These are phyloP conservation scores for Smittia aterrima DNA, from an alignment of 2,888 invertebrate species.

Conservation along the genomic window DNA sequence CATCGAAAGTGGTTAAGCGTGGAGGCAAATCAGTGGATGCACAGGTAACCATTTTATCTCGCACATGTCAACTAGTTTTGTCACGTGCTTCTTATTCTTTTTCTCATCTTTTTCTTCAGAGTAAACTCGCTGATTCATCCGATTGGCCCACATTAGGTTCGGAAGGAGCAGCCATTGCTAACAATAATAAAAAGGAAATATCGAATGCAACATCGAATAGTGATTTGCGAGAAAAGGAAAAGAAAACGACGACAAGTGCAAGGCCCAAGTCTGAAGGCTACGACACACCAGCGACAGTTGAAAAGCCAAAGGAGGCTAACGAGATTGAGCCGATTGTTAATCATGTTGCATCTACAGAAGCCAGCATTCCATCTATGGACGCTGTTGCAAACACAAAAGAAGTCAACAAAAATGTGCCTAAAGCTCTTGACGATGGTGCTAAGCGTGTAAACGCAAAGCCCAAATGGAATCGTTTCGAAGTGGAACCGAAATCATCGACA, in stretches of 20 bases:
- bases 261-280: not conserved
- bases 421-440: conserved; percentile 18
- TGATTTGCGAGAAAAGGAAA: conserved; percentile 14
- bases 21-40: conserved; percentile 56
- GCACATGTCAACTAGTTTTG: not conserved
- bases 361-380: not conserved
- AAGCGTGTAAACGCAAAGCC: conserved; percentile 29
- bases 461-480: conserved; percentile 32
- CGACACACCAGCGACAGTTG: not conserved
- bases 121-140: conserved; percentile 17
- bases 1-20: conserved; percentile 44
- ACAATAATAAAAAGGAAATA: conserved; percentile 19
- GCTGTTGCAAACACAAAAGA: not conserved
- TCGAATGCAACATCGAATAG: conserved; percentile 10
- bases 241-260: not conserved
- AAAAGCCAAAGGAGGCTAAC: not conserved
- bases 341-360: not conserved
- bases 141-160: conserved; percentile 30
- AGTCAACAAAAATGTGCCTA: conserved; percentile 33
- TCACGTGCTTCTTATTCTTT: not conserved
- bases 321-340: not conserved
- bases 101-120: conserved; percentile 16
- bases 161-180: not conserved
- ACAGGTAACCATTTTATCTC: conserved; percentile 48
- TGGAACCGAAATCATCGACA: conserved; percentile 17